Evolutionary conservation across 2,113 vertebrate genomes (phyloP).

Genomic region (Paratilapia polleni): DNA sequence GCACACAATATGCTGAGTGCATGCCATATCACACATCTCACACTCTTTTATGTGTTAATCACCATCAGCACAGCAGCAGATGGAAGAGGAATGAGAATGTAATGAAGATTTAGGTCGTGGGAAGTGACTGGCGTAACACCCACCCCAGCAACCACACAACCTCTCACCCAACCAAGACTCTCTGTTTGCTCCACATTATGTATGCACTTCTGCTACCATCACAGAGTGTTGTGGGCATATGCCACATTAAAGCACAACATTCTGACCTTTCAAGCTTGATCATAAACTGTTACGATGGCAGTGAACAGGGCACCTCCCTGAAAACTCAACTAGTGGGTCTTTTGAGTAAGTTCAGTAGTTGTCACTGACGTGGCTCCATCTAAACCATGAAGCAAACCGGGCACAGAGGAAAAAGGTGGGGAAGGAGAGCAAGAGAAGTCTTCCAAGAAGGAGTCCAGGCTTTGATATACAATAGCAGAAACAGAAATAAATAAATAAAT

Average conservation of each 20-base stretch:
- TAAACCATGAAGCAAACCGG: constrained; percentile 27
- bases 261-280: constrained; percentile 47
- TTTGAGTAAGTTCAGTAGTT: background rate
- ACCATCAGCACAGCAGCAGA: constrained; percentile 29
- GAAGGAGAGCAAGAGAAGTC: background rate
- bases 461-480: constrained; percentile 36
- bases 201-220: constrained; percentile 5
- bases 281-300: constrained; percentile 20
- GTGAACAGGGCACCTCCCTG: constrained; percentile 7
- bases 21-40: constrained; percentile 46
- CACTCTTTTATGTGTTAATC: constrained; percentile 76
- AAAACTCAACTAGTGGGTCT: constrained; percentile 14
- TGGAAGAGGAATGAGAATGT: constrained; percentile 52
- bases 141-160: background rate
- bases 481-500: constrained; percentile 24
- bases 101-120: constrained; percentile 69
- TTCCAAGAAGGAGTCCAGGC: background rate
- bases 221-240: constrained; percentile 11
- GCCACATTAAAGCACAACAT: constrained; percentile 49
- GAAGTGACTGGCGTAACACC: constrained; percentile 55
- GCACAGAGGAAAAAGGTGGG: background rate
- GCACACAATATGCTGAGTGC: constrained; percentile 52
- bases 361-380: background rate
- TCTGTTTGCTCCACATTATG: constrained; percentile 47
- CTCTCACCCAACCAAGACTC: background rate